Percentiles rank a stretch among this genome's conserved stretches.
phyloP scores from a whole-genome alignment of 23 tunicate species.

The Aplidium turbinatum region DNA sequence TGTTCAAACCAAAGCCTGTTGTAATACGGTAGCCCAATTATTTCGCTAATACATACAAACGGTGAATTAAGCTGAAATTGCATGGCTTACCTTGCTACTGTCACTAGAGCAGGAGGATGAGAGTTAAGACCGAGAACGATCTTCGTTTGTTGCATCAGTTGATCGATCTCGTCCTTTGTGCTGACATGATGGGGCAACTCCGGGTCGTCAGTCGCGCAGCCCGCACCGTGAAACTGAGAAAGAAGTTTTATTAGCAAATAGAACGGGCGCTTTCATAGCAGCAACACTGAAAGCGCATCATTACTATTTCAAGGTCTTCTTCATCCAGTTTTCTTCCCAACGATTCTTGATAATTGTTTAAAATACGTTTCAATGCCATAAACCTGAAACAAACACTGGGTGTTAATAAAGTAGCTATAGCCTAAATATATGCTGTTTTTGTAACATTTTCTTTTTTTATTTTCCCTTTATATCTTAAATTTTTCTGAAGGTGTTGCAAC shows the following conservation, averaged over 20 bases:
- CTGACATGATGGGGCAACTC: constrained; percentile 72
- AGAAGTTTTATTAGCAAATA: background rate
- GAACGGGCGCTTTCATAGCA: too few relatives aligned
- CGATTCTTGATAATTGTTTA: constrained; percentile 15
- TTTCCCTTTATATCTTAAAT: too few relatives aligned
- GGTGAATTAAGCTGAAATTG: too few relatives aligned
- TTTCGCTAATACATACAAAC: too few relatives aligned
- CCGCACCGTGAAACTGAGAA: constrained; percentile 61
- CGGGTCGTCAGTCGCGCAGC: constrained; percentile 69
- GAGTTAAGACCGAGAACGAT: background rate
- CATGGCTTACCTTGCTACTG: constrained; percentile 69
- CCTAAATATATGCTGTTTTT: too few relatives aligned
- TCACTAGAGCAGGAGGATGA: constrained; percentile 40
- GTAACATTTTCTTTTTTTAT: too few relatives aligned
- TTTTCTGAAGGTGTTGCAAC: too few relatives aligned
- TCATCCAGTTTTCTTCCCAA: constrained; percentile 12
- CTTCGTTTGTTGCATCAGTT: constrained; percentile 12
- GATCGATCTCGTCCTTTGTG: constrained; percentile 27
- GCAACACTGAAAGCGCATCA: background rate
- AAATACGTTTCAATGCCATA: background rate
- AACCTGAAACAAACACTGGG: background rate
- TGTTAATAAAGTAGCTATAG: too few relatives aligned
- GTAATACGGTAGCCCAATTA: too few relatives aligned
- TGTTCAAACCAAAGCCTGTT: too few relatives aligned
- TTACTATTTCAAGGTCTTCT: constrained; percentile 44